These are phyloP conservation scores for Phocoena phocoena DNA, from an alignment of 2,113 vertebrate species.

Conservation along the genomic window DNA sequence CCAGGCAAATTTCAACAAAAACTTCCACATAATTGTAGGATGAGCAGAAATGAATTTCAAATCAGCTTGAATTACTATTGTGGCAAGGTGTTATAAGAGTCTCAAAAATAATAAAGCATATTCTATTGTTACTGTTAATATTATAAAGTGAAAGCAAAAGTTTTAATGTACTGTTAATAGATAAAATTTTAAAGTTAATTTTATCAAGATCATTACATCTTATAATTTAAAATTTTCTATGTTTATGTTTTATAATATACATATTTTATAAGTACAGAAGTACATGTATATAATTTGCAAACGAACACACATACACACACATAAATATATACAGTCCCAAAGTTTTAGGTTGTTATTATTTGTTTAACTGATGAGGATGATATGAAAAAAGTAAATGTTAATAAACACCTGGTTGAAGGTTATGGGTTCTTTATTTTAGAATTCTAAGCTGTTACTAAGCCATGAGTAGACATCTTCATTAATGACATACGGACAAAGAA, in stretches of 20 bases:
- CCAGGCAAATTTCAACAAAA: neutral
- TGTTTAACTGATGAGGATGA: neutral
- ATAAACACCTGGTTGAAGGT: neutral
- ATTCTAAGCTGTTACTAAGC: neutral
- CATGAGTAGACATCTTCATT: constrained; percentile 20
- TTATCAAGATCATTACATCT: neutral
- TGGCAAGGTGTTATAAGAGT: neutral
- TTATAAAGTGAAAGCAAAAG: constrained; percentile 8
- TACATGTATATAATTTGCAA: neutral
- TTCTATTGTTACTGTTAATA: neutral
- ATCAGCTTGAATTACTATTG: neutral
- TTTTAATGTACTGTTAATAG: neutral
- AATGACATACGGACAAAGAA: constrained; percentile 19
- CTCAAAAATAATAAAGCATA: neutral
- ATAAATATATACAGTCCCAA: neutral
- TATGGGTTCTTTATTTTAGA: neutral
- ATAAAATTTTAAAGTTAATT: constrained; percentile 2
- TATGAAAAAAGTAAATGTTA: neutral
- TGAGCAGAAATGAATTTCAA: neutral
- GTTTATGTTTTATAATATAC: neutral
- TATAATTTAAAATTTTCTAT: neutral
- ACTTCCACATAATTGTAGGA: neutral
- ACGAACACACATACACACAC: neutral
- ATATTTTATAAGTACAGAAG: neutral
- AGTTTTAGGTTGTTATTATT: neutral